Evolutionary conservation across 2,797 vertebrate genomes (phyloP).

Genomic region (Sylvia borin): DNA sequence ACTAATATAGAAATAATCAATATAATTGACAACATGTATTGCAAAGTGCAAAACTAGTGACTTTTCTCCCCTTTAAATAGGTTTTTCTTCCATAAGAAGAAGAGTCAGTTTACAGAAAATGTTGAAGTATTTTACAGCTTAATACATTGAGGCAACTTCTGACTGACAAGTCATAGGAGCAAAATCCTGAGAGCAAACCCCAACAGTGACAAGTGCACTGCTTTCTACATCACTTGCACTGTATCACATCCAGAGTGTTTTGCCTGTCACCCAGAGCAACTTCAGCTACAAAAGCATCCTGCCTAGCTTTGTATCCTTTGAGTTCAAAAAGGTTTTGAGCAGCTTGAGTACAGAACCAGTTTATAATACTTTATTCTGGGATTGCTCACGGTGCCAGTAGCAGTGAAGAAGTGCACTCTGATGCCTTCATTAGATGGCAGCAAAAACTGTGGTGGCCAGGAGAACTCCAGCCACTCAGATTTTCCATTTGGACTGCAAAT

Average conservation of each 20-base stretch:
- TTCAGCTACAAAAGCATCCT: background rate
- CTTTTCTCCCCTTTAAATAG: background rate
- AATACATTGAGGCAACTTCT: background rate
- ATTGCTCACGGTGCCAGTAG: background rate
- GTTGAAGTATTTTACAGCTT: background rate
- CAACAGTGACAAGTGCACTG: background rate
- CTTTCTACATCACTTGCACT: background rate
- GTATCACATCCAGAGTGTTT: background rate
- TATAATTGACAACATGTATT: background rate
- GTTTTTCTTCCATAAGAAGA: background rate
- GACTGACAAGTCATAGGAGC: background rate
- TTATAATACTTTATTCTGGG: background rate
- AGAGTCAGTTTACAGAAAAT: background rate
- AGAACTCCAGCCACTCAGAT: background rate
- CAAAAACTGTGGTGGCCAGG: background rate
- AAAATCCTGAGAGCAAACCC: background rate
- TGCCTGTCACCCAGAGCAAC: background rate
- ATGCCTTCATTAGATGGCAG: background rate
- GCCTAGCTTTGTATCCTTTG: background rate
- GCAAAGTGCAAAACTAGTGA: background rate
- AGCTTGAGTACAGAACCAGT: background rate
- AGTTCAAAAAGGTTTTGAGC: background rate
- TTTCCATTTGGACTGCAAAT: background rate
- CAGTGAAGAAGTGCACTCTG: background rate
- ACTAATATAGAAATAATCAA: background rate